Evolutionary conservation across 2,888 invertebrate genomes (phyloP).

Genomic region (Limulus polyphemus): DNA sequence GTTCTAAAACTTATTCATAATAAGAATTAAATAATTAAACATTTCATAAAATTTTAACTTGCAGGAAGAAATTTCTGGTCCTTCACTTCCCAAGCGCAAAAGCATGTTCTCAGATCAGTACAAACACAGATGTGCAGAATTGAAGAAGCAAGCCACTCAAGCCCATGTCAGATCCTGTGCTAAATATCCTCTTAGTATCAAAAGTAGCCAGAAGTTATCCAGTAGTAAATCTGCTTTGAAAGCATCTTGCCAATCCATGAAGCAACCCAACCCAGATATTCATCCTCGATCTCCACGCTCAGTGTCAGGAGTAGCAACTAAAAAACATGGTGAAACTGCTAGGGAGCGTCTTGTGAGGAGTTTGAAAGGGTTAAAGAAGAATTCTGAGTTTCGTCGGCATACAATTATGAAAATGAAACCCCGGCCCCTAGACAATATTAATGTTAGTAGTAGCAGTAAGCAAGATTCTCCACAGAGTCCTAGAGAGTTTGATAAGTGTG

Average conservation of each 20-base stretch:
- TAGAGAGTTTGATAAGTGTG: not conserved
- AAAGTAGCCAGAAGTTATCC: not conserved
- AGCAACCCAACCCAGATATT: slow-evolving; percentile 2
- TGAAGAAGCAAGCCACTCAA: slow-evolving; percentile 2
- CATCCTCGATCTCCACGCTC: not conserved
- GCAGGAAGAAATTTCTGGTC: too few relatives aligned
- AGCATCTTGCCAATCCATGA: slow-evolving; percentile 3
- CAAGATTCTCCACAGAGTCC: not conserved
- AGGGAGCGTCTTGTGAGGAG: slow-evolving; percentile 25
- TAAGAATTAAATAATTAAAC: too few relatives aligned
- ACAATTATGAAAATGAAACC: not conserved
- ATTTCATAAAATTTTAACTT: too few relatives aligned
- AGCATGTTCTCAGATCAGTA: too few relatives aligned
- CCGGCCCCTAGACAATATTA: not conserved
- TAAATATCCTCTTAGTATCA: slow-evolving; percentile 18
- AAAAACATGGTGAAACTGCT: slow-evolving; percentile 22
- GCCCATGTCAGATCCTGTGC: slow-evolving; percentile 24
- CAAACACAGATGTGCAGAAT: too few relatives aligned
- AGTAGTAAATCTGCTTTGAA: not conserved
- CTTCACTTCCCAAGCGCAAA: too few relatives aligned
- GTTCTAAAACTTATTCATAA: too few relatives aligned
- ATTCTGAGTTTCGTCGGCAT: slow-evolving; percentile 10
- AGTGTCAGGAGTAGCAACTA: slow-evolving; percentile 11
- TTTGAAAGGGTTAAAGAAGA: slow-evolving; percentile 26
- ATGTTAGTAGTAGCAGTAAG: not conserved